phyloP scores from a whole-genome alignment of 2,113 vertebrate species.

The Sylvicapra grimmia region DNA sequence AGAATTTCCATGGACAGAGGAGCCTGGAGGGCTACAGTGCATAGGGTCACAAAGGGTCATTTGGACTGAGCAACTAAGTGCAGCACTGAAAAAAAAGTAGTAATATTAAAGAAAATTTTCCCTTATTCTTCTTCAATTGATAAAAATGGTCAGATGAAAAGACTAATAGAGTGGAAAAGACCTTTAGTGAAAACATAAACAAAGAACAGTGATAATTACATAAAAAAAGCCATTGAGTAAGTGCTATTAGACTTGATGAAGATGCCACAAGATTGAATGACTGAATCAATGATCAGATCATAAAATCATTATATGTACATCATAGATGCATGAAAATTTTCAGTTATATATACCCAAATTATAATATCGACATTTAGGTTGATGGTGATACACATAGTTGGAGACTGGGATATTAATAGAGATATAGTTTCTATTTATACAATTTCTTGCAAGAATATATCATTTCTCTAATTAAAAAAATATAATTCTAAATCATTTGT shows the following conservation, averaged over 20 bases:
- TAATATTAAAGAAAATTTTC: neutral
- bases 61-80: no score
- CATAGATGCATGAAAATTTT: neutral
- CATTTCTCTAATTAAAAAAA: neutral
- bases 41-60: no score
- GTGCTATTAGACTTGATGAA: neutral
- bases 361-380: neutral
- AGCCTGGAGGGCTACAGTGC: no score
- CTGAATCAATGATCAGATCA: neutral
- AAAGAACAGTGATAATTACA: neutral
- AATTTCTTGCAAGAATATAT: neutral
- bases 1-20: no score
- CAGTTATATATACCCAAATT: neutral
- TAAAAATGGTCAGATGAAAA: neutral
- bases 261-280: neutral
- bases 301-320: neutral
- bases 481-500: neutral
- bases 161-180: neutral
- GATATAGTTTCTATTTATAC: neutral
- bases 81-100: neutral
- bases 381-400: neutral
- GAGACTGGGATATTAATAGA: neutral
- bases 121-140: neutral
- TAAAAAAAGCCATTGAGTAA: neutral
- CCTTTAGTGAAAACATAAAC: neutral